These are phyloP conservation scores for Agonopterix subpropinquella DNA, from an alignment of 2,888 invertebrate genomes.

Conservation along the genomic window DNA sequence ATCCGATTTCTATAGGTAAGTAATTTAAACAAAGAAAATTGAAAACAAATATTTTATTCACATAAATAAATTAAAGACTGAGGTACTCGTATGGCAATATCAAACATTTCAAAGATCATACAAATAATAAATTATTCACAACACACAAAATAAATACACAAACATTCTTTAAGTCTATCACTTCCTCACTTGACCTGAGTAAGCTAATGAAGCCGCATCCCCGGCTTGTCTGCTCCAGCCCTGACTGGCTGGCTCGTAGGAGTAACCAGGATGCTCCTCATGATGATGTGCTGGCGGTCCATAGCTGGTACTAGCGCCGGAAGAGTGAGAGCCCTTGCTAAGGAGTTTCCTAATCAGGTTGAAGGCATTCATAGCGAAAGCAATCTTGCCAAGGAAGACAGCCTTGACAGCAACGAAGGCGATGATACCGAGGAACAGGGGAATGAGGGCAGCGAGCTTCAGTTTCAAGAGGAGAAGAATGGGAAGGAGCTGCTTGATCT, in stretches of 20 bases:
- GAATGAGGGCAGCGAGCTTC: conserved; percentile 85
- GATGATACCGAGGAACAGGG: conserved; percentile 82
- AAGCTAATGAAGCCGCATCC: conserved; percentile 81
- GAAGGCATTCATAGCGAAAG: conserved; percentile 84
- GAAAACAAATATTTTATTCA: conserved; percentile 28
- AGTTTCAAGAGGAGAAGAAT: conserved; percentile 85
- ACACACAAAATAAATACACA: conserved; percentile 33
- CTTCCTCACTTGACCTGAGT: conserved; percentile 60
- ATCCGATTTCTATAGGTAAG: no score
- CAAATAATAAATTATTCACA: conserved; percentile 31
- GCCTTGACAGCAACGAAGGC: conserved; percentile 90
- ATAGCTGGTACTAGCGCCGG: conserved; percentile 74
- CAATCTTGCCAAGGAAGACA: conserved; percentile 88
- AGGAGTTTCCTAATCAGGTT: conserved; percentile 80
- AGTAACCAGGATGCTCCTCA: conserved; percentile 72
- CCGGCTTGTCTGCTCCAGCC: conserved; percentile 80
- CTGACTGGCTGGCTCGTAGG: conserved; percentile 67
- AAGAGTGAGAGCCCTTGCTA: conserved; percentile 64
- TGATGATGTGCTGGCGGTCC: conserved; percentile 76
- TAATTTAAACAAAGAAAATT: no score
- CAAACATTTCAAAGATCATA: conserved; percentile 24
- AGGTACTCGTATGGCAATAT: conserved; percentile 54
- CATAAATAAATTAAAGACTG: conserved; percentile 47
- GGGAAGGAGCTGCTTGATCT: conserved; percentile 84
- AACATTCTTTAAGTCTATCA: conserved; percentile 22